phyloP scores from a whole-genome alignment of 1,140 invertebrate genomes.

The Hypsibius dujardini region DNA sequence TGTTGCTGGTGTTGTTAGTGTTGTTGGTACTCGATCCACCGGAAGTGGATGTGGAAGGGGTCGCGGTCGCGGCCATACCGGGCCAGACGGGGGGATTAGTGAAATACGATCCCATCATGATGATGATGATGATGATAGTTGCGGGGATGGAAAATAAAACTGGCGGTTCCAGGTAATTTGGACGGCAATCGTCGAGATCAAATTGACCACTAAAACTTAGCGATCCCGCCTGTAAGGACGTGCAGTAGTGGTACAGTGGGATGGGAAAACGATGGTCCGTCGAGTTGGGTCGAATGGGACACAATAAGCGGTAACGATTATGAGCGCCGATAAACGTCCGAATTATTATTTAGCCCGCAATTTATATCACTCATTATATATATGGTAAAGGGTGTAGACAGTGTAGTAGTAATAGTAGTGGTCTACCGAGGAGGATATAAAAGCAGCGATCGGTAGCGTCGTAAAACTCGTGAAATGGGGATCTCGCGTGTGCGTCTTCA shows the following conservation, averaged over 20 bases:
- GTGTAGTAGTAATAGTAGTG: no score
- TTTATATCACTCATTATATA: conserved; percentile 7
- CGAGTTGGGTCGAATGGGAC: no score
- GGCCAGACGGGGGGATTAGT: not conserved
- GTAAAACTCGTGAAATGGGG: not conserved
- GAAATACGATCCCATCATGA: conserved; percentile 4
- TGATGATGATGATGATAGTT: not conserved
- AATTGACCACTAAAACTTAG: no score
- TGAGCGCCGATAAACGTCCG: conserved; percentile 7
- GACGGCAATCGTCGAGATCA: not conserved
- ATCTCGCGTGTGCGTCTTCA: not conserved
- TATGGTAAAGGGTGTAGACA: no score
- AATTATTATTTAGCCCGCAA: conserved; percentile 15
- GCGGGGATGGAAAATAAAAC: no score
- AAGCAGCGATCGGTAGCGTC: no score
- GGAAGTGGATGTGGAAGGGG: not conserved
- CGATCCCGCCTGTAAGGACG: no score
- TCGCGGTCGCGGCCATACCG: not conserved
- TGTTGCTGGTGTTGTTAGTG: no score
- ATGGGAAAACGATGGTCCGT: no score
- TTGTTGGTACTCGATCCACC: no score
- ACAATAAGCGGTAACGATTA: conserved; percentile 17
- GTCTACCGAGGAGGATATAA: no score
- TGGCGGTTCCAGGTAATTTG: not conserved
- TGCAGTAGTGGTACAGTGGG: no score